phyloP scores from a whole-genome alignment of 2,113 vertebrate species.

The Sapayoa aenigma region DNA sequence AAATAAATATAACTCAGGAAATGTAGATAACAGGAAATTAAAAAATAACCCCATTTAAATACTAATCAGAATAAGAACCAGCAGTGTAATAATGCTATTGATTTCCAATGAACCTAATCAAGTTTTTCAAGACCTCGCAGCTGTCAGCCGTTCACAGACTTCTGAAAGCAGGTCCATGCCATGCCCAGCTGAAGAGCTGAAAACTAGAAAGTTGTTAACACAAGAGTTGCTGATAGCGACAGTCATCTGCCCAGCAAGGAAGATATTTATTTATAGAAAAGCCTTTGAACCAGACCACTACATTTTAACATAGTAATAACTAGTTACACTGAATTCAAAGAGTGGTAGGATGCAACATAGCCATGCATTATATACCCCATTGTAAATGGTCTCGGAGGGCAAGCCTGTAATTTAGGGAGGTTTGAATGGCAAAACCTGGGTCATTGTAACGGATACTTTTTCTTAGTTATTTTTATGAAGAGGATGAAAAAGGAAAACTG shows the following conservation, averaged over 20 bases:
- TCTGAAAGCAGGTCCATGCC: conserved; percentile 27
- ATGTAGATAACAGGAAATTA: background rate
- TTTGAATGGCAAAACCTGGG: conserved; percentile 72
- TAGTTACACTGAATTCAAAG: conserved; percentile 73
- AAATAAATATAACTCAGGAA: background rate
- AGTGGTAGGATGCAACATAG: conserved; percentile 69
- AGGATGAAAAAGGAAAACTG: conserved; percentile 47
- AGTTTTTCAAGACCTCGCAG: conserved; percentile 27
- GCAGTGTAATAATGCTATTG: background rate
- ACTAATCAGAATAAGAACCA: background rate
- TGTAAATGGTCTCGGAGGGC: conserved; percentile 72
- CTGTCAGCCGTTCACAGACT: conserved; percentile 36
- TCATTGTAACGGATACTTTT: conserved; percentile 76
- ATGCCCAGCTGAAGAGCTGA: background rate
- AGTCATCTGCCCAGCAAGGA: conserved; percentile 58
- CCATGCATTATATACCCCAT: conserved; percentile 73
- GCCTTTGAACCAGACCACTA: conserved; percentile 66
- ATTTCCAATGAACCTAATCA: conserved; percentile 9
- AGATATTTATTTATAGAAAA: conserved; percentile 79
- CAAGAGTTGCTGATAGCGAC: conserved; percentile 35
- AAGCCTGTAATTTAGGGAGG: conserved; percentile 75
- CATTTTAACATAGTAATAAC: conserved; percentile 76
- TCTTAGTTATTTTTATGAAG: conserved; percentile 73
- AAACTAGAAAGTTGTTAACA: conserved; percentile 51
- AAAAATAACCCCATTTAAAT: background rate